A percentile compares a stretch with the other conserved stretches of the same genome.
phyloP scores from a whole-genome alignment of 1,140 invertebrate genomes.

The Lepidurus packardi region DNA sequence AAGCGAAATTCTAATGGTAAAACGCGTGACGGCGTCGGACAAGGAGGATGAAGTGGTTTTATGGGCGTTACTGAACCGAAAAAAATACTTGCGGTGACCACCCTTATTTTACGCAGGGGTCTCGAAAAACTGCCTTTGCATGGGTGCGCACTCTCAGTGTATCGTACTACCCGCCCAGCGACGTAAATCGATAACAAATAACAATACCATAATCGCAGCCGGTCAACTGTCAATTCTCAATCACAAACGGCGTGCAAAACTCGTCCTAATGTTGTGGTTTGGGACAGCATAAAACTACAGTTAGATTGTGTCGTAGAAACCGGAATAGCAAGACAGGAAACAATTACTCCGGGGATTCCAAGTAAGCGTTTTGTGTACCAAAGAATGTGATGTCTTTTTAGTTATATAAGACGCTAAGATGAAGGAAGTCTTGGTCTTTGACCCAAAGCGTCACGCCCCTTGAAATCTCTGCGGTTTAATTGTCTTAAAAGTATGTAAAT shows the following conservation, averaged over 20 bases:
- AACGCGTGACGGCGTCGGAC: no score
- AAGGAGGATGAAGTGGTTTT: no score
- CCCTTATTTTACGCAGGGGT: no score
- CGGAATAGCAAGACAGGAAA: conserved; percentile 1
- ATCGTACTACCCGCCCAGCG: no score
- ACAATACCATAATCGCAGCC: no score
- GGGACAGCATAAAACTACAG: not conserved
- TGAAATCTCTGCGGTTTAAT: not conserved
- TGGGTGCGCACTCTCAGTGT: no score
- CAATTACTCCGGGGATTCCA: not conserved
- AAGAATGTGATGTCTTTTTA: conserved; percentile 6
- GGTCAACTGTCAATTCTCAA: not conserved
- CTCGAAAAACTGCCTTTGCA: no score
- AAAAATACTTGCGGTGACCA: no score
- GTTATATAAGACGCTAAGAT: not conserved
- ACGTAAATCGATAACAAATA: no score
- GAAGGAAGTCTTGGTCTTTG: conserved; percentile 13
- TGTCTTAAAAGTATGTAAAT: not conserved
- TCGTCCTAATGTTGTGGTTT: conserved; percentile 14
- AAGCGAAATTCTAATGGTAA: no score
- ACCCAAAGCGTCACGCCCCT: conserved; percentile 12
- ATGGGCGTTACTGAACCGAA: no score
- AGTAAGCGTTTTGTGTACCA: not conserved
- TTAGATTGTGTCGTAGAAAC: not conserved
- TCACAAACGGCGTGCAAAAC: conserved; percentile 13